Base-by-base conservation (phyloP, 2,888 invertebrate species). In the Platycheirus albimanus region DNA sequence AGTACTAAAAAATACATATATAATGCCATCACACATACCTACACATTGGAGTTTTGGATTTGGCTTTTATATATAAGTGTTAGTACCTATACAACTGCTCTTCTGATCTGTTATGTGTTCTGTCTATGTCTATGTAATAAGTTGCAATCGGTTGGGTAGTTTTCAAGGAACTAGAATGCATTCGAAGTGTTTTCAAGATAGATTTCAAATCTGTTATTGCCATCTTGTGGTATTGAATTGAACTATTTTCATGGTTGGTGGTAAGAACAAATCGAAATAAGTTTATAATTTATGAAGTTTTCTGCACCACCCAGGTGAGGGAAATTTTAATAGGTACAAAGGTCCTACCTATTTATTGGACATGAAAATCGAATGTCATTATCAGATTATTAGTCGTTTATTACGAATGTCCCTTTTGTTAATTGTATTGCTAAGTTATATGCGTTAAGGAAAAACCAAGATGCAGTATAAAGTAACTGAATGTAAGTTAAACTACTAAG, bases 191-290 rank as follows among this genome's bases (percentile, higher is more conserved):
- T 8, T 56, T 20, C 19, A 51, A 49, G 49, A 63, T 54, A 19
- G n/a, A 45, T 49, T 28, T 49, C 3, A n/a, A 61, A 74, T 79
- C 67, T 61, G 45, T 61, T 74, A 79, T 54, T 79, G 61, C 38
- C 61, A 79, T 61, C 63, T 61, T 36, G 19, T 17, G n/a, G 38
- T 13, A 41, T 54, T 66, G 43, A 66, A 58, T 71, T 20, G 43
- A 64, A 52, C 38, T 45, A 33, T 1, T 72, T 38, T 43, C 19
- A 45, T 58, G 36, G 41, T 8, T 13, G 15, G 19, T 63, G 30
- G 47, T 28, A 3, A 5, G n/a, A 63, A 20, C 43, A 45, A 76
- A 76, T 43, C 1, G 28, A 41, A 67, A 20, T 36, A n/a, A 43
- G 33, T 33, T 51, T 15, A 17, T 20, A 52, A 41, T 17, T 52